Base-by-base conservation (phyloP, 2,888 invertebrate genomes). In the Eristalinus sepulchralis region DNA sequence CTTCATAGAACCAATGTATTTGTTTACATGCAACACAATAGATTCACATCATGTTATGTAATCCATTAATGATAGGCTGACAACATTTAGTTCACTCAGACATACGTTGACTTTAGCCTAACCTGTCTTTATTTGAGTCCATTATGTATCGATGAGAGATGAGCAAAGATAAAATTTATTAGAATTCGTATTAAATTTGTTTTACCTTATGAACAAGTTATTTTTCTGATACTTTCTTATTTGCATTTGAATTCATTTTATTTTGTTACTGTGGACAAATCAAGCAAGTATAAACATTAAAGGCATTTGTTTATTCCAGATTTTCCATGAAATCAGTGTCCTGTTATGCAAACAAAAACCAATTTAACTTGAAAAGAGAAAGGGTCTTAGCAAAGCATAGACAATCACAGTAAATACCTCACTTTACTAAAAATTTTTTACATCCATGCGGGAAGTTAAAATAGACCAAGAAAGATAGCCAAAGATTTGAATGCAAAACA, bases 11-110 rank as follows among this genome's bases (percentile, higher is more conserved):
- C 22, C 55, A 73, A 34, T 66, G 9, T 13, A 59, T 68, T 63
- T 60, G 11, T 82, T 81, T 85, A 68, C 82, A 85, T 63, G 73
- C 73, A 73, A 36, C 17, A 73, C 60, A 72, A 31, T 31, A 24
- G 22, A 24, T 22, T 22, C 24, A 57, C 57, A 24, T 13, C 57
- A 13, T n/a, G 47, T 60, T 60, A 64, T 47, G 39, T 36, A 70
- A 59, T 76, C 57, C 39, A 71, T 62, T 60, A 77, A 55, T 67
- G 60, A 70, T n/a, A 67, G 34, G n/a, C 72, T 59, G 59, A 79
- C 57, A 80, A 76, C 64, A 84, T 59, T 66, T 11, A 79, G 59
- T 60, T 34, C 34, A 47, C 47, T 47, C 31, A 17, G 27, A 66
- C 17, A 36, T 5, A 53, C 24, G 34, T 31, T n/a, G 62, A 20